phyloP scores from a whole-genome alignment of 2,797 vertebrate genomes.

The Austrolebias charrua region DNA sequence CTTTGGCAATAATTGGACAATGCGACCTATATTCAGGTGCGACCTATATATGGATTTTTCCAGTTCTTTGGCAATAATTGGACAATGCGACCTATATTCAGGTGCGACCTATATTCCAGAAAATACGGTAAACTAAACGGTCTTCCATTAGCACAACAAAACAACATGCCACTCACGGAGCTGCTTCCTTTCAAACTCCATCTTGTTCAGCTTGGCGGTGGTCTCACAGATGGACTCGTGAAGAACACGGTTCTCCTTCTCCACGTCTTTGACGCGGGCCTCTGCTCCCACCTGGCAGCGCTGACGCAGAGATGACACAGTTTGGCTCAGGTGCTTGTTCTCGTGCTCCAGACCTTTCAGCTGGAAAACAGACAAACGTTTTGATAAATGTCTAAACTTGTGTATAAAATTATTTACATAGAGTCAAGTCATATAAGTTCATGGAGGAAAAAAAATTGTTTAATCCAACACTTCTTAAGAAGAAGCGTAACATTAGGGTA shows the following conservation, averaged over 20 bases:
- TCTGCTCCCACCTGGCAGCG: conserved; percentile 93
- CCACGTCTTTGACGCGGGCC: conserved; percentile 93
- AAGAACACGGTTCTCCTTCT: conserved; percentile 95
- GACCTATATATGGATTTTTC: too few relatives aligned
- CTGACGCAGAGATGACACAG: conserved; percentile 88
- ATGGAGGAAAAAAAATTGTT: too few relatives aligned
- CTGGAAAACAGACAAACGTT: conserved; percentile 64
- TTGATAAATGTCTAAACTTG: not conserved
- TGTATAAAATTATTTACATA: not conserved
- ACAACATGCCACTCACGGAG: conserved; percentile 69
- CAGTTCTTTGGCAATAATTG: too few relatives aligned
- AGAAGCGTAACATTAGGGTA: too few relatives aligned
- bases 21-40: too few relatives aligned
- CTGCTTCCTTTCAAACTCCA: conserved; percentile 95
- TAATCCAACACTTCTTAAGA: not conserved
- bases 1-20: too few relatives aligned
- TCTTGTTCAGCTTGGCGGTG: conserved; percentile 90
- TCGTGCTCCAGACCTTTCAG: conserved; percentile 94
- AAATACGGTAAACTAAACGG: not conserved
- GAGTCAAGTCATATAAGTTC: not conserved
- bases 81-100: too few relatives aligned
- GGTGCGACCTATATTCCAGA: too few relatives aligned
- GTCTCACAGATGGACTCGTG: conserved; percentile 97
- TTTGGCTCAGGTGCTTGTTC: conserved; percentile 92
- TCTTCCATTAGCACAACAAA: not conserved